Evolutionary conservation across 2,888 invertebrate species (phyloP), one percentile per base, ranked within the genome.

Genomic region (Octonoba sinensis): DNA sequence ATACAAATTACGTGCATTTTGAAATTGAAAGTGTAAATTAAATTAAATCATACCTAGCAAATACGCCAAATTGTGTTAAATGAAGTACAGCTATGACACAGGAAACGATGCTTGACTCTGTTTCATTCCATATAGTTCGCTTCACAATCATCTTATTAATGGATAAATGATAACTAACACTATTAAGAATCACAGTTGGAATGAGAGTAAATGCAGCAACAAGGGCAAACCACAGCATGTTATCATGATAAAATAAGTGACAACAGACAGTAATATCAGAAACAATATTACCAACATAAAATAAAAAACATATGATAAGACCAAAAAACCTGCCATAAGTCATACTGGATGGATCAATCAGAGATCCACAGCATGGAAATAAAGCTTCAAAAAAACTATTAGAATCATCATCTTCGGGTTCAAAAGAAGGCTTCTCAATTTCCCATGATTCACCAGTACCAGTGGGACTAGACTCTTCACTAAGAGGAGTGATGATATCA

Each of bases 171-270:
- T 82, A 82, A 27, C 81, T 82, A 12, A 82, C 70, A 11, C 47
- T 65, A 56, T 82, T 82, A 4, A 82, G 47, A 51, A 75, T 75
- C n/a, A 82, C 74, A 51, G 81, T 82, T 1, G 81, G 81, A 70
- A 82, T 65, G 27, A 69, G 54, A 3, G 74, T 82, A 59, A 82
- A 82, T 24, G 59, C 70, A 20, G 67, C 69, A 51, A 75, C 81
- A 4, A 82, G 62, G 16, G 65, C 27, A 51, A 82, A 75, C 81
- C 81, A 82, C 44, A 70, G 36, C 74, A 69, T 70, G 44, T 82
- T 75, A 15, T 70, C 81, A 64, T 82, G 81, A 2, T 51, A 46
- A 47, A 70, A 82, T 36, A 82, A 69, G 36, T 59, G 59, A 44
- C 75, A 82, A 16, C 81, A 82, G 8, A 75, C 81, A 15, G 51